These are phyloP conservation scores for Clinocottus analis DNA, from an alignment of 2,113 vertebrate genomes.

Conservation along the genomic window DNA sequence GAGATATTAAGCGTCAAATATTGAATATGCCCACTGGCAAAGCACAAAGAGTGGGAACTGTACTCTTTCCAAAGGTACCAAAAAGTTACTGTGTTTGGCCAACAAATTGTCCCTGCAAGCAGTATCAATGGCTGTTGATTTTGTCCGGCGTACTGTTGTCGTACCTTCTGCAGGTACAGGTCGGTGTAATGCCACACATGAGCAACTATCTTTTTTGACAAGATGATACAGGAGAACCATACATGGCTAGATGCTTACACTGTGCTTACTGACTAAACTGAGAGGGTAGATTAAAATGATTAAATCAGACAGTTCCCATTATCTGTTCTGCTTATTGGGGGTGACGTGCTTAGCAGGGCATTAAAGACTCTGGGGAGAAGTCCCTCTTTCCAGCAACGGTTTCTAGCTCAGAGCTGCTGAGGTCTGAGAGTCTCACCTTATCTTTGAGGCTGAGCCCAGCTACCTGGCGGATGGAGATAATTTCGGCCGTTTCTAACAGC, in stretches of 20 bases:
- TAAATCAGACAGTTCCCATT: background rate
- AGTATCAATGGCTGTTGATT: background rate
- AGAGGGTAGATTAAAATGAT: background rate
- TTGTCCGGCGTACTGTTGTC: too few relatives aligned
- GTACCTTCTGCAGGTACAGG: too few relatives aligned
- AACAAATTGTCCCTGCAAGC: background rate
- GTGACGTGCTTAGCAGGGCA: background rate
- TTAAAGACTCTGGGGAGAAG: background rate
- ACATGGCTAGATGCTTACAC: background rate
- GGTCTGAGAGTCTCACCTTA: background rate
- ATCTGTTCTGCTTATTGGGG: too few relatives aligned
- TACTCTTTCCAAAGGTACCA: background rate
- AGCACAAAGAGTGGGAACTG: background rate
- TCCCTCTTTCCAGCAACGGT: background rate
- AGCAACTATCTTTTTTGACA: too few relatives aligned
- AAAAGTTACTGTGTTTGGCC: background rate
- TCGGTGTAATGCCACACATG: too few relatives aligned
- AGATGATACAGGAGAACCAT: too few relatives aligned
- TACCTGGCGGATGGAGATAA: background rate
- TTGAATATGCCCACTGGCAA: background rate
- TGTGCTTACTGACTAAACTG: background rate
- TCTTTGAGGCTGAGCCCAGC: background rate
- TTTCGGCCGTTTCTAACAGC: background rate
- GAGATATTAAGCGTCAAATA: background rate
- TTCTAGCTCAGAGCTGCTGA: too few relatives aligned